Conservation (phyloP, 2,797 vertebrate genomes). For the Pelochelys cantorii region DNA sequence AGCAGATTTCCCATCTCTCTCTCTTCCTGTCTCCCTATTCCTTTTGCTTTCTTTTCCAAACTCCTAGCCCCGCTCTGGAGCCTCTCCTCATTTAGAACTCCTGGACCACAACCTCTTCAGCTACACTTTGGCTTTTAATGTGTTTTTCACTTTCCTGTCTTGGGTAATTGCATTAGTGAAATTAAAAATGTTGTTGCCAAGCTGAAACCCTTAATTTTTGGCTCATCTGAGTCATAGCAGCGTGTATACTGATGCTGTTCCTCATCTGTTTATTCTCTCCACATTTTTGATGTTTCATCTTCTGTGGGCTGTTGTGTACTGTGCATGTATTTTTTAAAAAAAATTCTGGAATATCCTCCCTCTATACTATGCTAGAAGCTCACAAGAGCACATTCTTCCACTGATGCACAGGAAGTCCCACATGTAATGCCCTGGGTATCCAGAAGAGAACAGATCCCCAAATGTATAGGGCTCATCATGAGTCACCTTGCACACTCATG, state of each 20-base stretch:
- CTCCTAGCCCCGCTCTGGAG: neutral
- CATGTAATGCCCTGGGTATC: neutral
- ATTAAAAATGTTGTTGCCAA: neutral
- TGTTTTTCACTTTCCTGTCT: neutral
- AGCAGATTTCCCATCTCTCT: too few relatives aligned
- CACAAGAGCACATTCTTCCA: neutral
- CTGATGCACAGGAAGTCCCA: neutral
- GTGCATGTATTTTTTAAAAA: neutral
- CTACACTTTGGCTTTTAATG: neutral
- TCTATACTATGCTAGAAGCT: neutral
- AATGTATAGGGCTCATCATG: neutral
- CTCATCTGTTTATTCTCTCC: neutral
- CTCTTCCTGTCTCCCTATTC: neutral
- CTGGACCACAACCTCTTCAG: neutral
- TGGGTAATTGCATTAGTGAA: neutral
- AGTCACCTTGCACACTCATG: neutral
- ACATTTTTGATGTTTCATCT: neutral
- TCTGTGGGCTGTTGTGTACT: neutral
- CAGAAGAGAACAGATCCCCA: neutral
- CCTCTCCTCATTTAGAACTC: neutral
- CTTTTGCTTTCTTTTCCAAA: accelerated
- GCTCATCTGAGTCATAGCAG: neutral
- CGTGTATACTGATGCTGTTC: neutral
- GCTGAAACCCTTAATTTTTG: neutral
- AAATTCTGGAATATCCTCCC: neutral